Evolutionary conservation across 2,797 vertebrate species (phyloP), one percentile per base, ranked within the genome.

Genomic region (Lutjanus campechanus): DNA sequence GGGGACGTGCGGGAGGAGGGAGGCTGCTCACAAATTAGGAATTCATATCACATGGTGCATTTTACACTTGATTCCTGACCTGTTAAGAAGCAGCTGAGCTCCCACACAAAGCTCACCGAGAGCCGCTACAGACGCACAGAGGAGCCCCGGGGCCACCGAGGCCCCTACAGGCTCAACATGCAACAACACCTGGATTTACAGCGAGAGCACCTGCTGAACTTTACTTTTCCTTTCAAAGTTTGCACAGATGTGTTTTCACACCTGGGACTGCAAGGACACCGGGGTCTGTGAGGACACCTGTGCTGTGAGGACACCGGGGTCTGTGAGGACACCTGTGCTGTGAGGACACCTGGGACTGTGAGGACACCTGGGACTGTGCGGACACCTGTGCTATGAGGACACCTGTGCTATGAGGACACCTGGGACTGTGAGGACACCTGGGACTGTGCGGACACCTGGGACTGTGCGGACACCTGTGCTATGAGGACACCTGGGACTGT

Each of bases 1-100:
- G 92, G 51, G 92, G 94, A 58, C 13, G 68, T 70, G 76, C 69
- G 73, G 75, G 71, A 63, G 72, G 79, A 70, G 63, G 29, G 29
- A 36, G 29, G 29, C 29, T 36, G 29, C 29, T 36, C 29, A 71
- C 84, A 93, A 94, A 96, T 95, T 94, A 96, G 93, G 95, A 96
- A 97, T 97, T 97, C 96, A 95, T 96, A 96, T 97, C 96, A 97
- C 96, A 97, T 96, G 96, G 88, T 94, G 92, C 82, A 94, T 94
- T 96, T 92, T 85, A 86, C 83, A 85, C 77, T 83, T 90, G 92
- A 93, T 93, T 93, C 89, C 79, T 93, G 93, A 93, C 91, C 92
- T 93, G 89, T 66, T 81, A 78, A 85, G 77, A 81, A 85, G 73
- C 77, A 65, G 77, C 71, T 75, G 70, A 81, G 64, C 17, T n/a